Conservation (phyloP, 2,113 vertebrate genomes). For the Tachycineta bicolor region DNA sequence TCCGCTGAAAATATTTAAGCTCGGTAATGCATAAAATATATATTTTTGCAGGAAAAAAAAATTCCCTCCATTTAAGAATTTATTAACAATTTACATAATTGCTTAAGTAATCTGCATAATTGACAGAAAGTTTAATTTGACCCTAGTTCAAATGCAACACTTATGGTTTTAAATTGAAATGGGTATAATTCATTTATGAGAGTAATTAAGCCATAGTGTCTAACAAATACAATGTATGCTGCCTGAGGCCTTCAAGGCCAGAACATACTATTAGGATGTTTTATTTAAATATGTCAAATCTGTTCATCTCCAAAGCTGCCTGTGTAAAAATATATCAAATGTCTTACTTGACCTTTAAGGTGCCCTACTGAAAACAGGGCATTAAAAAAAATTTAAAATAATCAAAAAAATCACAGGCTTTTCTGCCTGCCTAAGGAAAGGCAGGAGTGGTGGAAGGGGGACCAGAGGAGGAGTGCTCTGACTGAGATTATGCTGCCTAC, state of each 20-base stretch:
- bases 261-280: slow-evolving; percentile 80
- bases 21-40: slow-evolving; percentile 62
- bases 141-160: slow-evolving; percentile 82
- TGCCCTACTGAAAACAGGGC: slow-evolving; percentile 56
- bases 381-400: slow-evolving; percentile 6
- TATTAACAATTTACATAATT: slow-evolving; percentile 85
- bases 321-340: slow-evolving; percentile 75
- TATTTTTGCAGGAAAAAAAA: slow-evolving; percentile 73
- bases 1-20: slow-evolving; percentile 17
- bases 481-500: neutral
- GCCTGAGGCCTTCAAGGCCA: slow-evolving; percentile 80
- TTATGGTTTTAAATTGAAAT: slow-evolving; percentile 86
- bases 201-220: slow-evolving; percentile 86
- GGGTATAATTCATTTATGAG: slow-evolving; percentile 90
- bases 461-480: neutral
- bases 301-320: slow-evolving; percentile 72
- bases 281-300: slow-evolving; percentile 84
- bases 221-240: slow-evolving; percentile 84
- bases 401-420: neutral
- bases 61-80: slow-evolving; percentile 76
- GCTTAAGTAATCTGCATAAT: slow-evolving; percentile 82
- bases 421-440: neutral
- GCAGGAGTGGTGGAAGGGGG: neutral
- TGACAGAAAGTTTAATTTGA: slow-evolving; percentile 85
- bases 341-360: slow-evolving; percentile 74